Conservation (phyloP, 1,140 invertebrate species). For the Apis laboriosa region DNA sequence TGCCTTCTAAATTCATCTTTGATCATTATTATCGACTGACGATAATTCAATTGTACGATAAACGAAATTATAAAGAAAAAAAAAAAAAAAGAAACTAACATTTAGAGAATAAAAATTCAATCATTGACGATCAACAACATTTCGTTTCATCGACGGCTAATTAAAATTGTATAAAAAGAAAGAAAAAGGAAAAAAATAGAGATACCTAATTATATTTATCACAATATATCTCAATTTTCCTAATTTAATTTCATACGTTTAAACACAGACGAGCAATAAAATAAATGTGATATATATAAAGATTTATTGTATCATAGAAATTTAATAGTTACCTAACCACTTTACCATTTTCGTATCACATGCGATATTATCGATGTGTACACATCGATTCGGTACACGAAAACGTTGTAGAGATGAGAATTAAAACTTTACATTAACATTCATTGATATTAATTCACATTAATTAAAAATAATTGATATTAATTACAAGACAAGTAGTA, state of each 20-base stretch:
- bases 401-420: too few relatives aligned
- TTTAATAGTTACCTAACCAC: too few relatives aligned
- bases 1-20: conserved; percentile 37
- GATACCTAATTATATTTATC: conserved; percentile 1
- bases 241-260: background rate
- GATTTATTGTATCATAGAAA: too few relatives aligned
- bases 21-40: conserved; percentile 48
- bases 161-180: background rate
- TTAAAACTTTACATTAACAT: too few relatives aligned
- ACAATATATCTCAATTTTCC: conserved; percentile 19
- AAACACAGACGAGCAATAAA: too few relatives aligned
- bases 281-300: too few relatives aligned
- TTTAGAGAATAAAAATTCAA: background rate
- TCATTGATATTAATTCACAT: too few relatives aligned
- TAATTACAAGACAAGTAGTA: too few relatives aligned
- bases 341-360: too few relatives aligned
- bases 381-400: too few relatives aligned
- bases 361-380: too few relatives aligned
- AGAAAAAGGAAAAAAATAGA: background rate
- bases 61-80: conserved; percentile 21
- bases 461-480: too few relatives aligned
- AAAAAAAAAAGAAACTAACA: background rate
- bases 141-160: conserved; percentile 17
- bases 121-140: background rate
- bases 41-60: conserved; percentile 43